Conservation (phyloP, 2,113 vertebrate genomes). For the Cyprinodon tularosa region DNA sequence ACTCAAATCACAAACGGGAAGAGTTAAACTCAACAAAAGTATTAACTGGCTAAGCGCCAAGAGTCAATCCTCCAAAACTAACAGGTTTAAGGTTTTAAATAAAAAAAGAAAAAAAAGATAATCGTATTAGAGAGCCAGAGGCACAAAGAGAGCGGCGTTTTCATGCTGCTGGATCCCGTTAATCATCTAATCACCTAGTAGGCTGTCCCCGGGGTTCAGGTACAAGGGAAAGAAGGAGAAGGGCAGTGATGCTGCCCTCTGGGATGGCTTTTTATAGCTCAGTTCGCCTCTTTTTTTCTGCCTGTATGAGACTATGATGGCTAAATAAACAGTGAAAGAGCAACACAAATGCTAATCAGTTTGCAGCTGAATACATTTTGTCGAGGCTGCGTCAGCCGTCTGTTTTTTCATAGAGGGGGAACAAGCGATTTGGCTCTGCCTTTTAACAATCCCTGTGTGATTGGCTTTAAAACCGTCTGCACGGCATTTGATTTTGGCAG, state of each 20-base stretch:
- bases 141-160: conserved; percentile 66
- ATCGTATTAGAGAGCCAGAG: conserved; percentile 73
- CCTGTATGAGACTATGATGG: conserved; percentile 29
- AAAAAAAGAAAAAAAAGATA: conserved; percentile 72
- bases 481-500: conserved; percentile 46
- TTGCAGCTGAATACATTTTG: conserved; percentile 45
- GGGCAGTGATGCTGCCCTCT: conserved; percentile 32
- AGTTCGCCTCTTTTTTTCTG: conserved; percentile 25
- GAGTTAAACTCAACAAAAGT: conserved; percentile 65
- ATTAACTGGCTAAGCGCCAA: conserved; percentile 71
- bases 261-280: conserved; percentile 39
- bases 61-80: conserved; percentile 78
- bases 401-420: conserved; percentile 12
- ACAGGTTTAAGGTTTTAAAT: conserved; percentile 80
- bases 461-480: conserved; percentile 54
- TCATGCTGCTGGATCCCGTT: conserved; percentile 68
- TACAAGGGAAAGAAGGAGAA: conserved; percentile 30
- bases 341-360: conserved; percentile 58
- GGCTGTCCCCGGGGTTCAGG: conserved; percentile 64
- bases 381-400: conserved; percentile 13
- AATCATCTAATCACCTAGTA: conserved; percentile 74
- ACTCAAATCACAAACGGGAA: conserved; percentile 41
- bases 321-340: conserved; percentile 48
- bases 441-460: conserved; percentile 41
- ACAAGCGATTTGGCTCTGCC: conserved; percentile 37